Conservation (phyloP, 2,113 vertebrate genomes). For the Phrynosoma blainvillii region DNA sequence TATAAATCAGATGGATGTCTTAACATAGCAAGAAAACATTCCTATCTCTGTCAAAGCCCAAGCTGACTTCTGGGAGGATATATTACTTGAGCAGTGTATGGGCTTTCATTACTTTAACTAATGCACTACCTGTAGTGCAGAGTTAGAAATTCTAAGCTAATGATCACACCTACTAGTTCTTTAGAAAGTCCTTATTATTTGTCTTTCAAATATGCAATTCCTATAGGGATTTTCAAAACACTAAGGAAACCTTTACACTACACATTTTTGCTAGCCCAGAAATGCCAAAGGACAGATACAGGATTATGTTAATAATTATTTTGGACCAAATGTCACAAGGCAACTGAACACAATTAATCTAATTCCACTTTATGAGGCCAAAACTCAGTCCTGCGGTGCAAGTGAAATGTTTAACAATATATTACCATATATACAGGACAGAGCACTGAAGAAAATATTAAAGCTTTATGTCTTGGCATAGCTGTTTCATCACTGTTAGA, state of each 20-base stretch:
- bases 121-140: conserved; percentile 68
- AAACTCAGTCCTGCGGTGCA: neutral
- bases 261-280: neutral
- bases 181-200: conserved; percentile 37
- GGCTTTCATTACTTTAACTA: conserved; percentile 76
- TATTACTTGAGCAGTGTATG: conserved; percentile 65
- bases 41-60: conserved; percentile 58
- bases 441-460: neutral
- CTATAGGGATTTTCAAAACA: conserved; percentile 27
- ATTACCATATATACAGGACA: conserved; percentile 38
- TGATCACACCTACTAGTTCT: conserved; percentile 53
- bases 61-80: conserved; percentile 60
- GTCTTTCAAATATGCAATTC: conserved; percentile 33
- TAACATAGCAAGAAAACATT: conserved; percentile 72
- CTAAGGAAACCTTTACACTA: neutral
- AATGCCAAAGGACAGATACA: conserved; percentile 25
- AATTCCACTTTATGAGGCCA: conserved; percentile 12
- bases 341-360: neutral
- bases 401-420: neutral
- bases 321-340: conserved; percentile 7
- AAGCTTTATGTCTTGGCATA: conserved; percentile 17
- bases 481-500: neutral
- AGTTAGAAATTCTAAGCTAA: conserved; percentile 64
- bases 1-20: conserved; percentile 74
- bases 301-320: conserved; percentile 24